Evolutionary conservation across 2,797 vertebrate genomes (phyloP).

Genomic region (Valencia hispanica): DNA sequence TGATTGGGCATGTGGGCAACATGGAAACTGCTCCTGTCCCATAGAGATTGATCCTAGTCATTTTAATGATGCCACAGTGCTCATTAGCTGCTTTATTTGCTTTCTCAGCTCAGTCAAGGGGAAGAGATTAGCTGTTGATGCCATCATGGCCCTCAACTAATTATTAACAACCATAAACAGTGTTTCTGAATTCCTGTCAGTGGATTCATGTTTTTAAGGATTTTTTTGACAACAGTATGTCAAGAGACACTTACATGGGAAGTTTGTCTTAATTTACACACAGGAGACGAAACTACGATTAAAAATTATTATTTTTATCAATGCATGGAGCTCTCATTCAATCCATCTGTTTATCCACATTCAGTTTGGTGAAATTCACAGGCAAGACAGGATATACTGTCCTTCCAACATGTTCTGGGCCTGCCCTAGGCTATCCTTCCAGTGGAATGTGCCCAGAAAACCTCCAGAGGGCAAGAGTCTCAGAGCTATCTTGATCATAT

Average conservation of each 20-base stretch:
- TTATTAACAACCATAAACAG: conserved; percentile 33
- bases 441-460: too few relatives aligned
- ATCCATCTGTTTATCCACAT: too few relatives aligned
- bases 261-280: neutral
- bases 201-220: neutral
- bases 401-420: too few relatives aligned
- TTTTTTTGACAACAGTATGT: neutral
- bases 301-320: neutral
- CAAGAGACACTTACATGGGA: neutral
- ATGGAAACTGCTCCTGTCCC: conserved; percentile 18
- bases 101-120: conserved; percentile 52
- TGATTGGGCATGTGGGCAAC: neutral
- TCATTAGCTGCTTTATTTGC: conserved; percentile 62
- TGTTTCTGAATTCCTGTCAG: neutral
- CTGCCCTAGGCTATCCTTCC: too few relatives aligned
- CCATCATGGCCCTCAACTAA: conserved; percentile 39
- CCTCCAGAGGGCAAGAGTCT: too few relatives aligned
- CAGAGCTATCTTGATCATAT: too few relatives aligned
- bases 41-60: conserved; percentile 48
- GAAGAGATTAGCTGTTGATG: conserved; percentile 61
- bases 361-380: too few relatives aligned
- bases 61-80: conserved; percentile 52
- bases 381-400: too few relatives aligned
- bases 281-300: neutral
- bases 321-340: neutral